These are phyloP conservation scores for Sarcophaga subvicina DNA, from an alignment of 2,888 invertebrate species.

Conservation along the genomic window DNA sequence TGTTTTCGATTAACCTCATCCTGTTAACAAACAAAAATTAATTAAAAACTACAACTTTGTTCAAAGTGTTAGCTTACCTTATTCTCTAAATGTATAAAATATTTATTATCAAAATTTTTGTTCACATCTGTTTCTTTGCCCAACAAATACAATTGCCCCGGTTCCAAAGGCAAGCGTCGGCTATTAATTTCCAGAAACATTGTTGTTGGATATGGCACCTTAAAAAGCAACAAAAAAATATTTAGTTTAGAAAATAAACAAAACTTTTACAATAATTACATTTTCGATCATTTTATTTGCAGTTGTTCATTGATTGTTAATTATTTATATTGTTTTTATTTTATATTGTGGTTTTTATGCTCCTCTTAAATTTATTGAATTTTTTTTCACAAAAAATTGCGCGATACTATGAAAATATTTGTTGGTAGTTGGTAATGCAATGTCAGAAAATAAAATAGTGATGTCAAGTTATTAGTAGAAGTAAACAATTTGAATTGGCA, in stretches of 20 bases:
- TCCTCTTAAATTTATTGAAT: not conserved
- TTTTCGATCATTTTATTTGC: not conserved
- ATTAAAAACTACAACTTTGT: not conserved
- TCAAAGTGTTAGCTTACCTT: conserved; percentile 16
- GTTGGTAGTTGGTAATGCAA: no score
- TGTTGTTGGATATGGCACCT: conserved; percentile 19
- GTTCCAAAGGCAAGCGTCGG: conserved; percentile 31
- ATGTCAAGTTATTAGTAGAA: no score
- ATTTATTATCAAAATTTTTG: not conserved
- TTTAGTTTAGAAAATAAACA: not conserved
- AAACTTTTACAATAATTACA: not conserved
- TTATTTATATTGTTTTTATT: not conserved
- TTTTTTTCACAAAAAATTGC: conserved; percentile 1
- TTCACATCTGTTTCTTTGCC: conserved; percentile 25
- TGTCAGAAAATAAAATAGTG: no score
- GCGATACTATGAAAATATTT: conserved; percentile 9
- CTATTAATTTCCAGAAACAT: conserved; percentile 57
- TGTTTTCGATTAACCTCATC: conserved; percentile 70
- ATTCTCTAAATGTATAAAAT: conserved; percentile 35
- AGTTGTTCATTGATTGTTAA: not conserved
- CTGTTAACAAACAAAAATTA: conserved; percentile 36
- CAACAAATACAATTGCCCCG: conserved; percentile 56
- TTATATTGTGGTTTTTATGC: no score
- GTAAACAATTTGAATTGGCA: no score
- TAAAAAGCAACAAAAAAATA: not conserved